Percentiles rank a stretch among this genome's conserved stretches.
phyloP scores from a whole-genome alignment of 2,113 vertebrate genomes.

The Crotalus tigris region DNA sequence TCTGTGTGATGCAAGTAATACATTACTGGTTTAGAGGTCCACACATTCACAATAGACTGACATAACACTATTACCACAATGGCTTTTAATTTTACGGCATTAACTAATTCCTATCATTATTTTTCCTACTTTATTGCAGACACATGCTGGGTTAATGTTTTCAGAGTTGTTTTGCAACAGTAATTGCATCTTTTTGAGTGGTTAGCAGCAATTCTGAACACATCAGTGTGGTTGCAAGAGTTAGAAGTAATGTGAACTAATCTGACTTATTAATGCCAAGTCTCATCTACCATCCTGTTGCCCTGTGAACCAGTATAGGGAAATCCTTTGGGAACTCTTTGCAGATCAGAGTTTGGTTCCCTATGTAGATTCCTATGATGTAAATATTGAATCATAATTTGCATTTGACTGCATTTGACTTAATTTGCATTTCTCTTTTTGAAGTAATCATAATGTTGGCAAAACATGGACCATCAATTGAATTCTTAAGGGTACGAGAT shows the following conservation, averaged over 20 bases:
- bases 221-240: not conserved
- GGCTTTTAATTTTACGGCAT: not conserved
- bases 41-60: not conserved
- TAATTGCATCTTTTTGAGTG: not conserved
- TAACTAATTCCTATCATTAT: not conserved
- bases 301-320: not conserved
- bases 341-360: not conserved
- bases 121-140: not conserved
- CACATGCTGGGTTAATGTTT: conserved; percentile 9
- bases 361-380: not conserved
- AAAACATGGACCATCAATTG: not conserved
- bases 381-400: not conserved
- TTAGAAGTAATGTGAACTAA: not conserved
- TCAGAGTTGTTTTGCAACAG: not conserved
- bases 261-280: conserved; percentile 6
- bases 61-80: not conserved
- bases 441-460: not conserved
- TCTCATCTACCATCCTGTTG: conserved; percentile 7
- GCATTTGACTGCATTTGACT: not conserved
- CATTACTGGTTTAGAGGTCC: not conserved
- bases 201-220: not conserved
- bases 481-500: not conserved
- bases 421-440: not conserved
- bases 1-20: not conserved
- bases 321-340: conserved; percentile 4